These are phyloP conservation scores for Erebia epiphron DNA, from an alignment of 2,888 invertebrate genomes.

Conservation along the genomic window DNA sequence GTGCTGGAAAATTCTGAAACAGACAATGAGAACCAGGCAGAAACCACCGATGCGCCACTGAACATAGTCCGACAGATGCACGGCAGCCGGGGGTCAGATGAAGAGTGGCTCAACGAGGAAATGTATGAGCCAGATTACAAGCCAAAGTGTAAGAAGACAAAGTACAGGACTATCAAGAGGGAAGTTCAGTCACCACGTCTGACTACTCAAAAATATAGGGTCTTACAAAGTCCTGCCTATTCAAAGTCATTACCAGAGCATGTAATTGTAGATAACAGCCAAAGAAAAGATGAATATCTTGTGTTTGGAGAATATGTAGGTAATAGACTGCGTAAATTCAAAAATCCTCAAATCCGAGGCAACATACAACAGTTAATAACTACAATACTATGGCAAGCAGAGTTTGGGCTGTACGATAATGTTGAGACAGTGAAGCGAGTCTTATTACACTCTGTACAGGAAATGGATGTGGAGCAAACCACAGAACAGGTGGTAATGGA, in stretches of 20 bases:
- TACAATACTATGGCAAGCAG: constrained; percentile 75
- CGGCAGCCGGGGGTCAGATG: constrained; percentile 57
- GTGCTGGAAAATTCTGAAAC: constrained; percentile 58
- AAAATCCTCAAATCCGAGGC: constrained; percentile 59
- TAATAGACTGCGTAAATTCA: constrained; percentile 70
- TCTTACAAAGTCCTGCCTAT: constrained; percentile 26
- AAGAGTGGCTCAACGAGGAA: constrained; percentile 76
- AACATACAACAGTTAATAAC: constrained; percentile 75
- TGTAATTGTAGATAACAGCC: constrained; percentile 49
- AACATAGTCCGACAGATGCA: constrained; percentile 67
- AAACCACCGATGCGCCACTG: constrained; percentile 56
- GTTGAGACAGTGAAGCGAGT: constrained; percentile 70
- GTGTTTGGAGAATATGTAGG: constrained; percentile 76
- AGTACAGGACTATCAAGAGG: constrained; percentile 64
- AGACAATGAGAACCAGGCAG: constrained; percentile 49
- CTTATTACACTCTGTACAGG: constrained; percentile 58
- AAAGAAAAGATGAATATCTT: constrained; percentile 64
- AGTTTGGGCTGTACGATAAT: constrained; percentile 71
- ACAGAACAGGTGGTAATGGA: constrained; percentile 18
- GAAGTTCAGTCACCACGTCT: constrained; percentile 62
- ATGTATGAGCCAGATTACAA: constrained; percentile 61
- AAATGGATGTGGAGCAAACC: constrained; percentile 37
- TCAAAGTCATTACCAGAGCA: constrained; percentile 38
- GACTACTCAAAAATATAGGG: constrained; percentile 37
- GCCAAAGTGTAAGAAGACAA: constrained; percentile 58